Conservation (phyloP, 2,888 invertebrate species). For the Amaurobius ferox region DNA sequence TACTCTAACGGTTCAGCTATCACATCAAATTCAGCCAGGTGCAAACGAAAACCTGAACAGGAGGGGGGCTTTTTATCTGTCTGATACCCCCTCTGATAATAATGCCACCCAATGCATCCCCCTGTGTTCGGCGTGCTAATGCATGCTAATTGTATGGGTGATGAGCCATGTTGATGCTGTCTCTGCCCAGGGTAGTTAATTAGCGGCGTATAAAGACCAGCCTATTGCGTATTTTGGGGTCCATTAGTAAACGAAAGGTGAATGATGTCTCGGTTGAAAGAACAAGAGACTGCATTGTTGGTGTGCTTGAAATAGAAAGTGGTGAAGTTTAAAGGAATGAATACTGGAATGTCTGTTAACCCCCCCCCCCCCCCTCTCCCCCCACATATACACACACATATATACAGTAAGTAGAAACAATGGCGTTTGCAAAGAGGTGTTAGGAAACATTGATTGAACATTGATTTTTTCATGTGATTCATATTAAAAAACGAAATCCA, state of each 20-base stretch:
- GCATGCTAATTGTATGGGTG: slow-evolving; percentile 71
- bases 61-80: background rate
- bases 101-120: slow-evolving; percentile 17
- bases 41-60: slow-evolving; percentile 33
- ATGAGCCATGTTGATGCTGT: slow-evolving; percentile 38
- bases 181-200: slow-evolving; percentile 44
- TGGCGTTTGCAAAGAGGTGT: too few species aligned
- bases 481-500: too few species aligned
- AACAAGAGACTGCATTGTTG: slow-evolving; percentile 9
- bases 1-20: slow-evolving; percentile 15
- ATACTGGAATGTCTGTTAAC: too few species aligned
- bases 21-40: slow-evolving; percentile 61
- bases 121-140: slow-evolving; percentile 64
- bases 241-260: slow-evolving; percentile 69
- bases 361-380: too few species aligned
- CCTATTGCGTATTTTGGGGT: slow-evolving; percentile 64
- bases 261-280: slow-evolving; percentile 24
- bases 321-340: too few species aligned
- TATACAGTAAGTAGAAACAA: too few species aligned
- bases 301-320: too few species aligned
- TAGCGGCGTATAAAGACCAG: slow-evolving; percentile 66
- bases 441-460: too few species aligned
- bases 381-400: too few species aligned
- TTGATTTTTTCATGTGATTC: too few species aligned
- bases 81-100: slow-evolving; percentile 34